Evolutionary conservation across 2,797 vertebrate species (phyloP).

Genomic region (Phrynocephalus forsythii): DNA sequence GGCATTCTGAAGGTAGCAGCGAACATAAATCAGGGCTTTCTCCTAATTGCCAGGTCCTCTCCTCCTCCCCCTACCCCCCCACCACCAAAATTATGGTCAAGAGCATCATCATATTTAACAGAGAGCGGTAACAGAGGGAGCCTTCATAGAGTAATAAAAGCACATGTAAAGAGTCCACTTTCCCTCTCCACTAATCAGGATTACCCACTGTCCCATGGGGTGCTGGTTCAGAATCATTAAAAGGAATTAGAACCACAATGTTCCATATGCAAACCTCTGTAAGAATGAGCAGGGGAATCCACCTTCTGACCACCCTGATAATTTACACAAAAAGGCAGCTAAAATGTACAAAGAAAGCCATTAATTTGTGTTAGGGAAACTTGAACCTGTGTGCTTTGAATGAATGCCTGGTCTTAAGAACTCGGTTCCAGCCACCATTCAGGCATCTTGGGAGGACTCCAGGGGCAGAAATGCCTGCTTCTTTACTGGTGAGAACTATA

Average conservation of each 20-base stretch:
- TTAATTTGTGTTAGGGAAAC: constrained; percentile 18
- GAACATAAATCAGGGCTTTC: not conserved
- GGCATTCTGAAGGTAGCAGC: not conserved
- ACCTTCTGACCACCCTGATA: not conserved
- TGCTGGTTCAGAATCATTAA: constrained; percentile 2
- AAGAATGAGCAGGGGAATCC: not conserved
- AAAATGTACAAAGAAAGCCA: not conserved
- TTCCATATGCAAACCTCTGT: not conserved
- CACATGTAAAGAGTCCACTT: not conserved
- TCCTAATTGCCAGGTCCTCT: not conserved
- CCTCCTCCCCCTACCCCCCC: not conserved
- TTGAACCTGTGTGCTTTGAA: not conserved
- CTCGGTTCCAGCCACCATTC: constrained; percentile 23
- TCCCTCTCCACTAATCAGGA: not conserved
- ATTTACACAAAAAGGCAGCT: constrained; percentile 14
- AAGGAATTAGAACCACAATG: not conserved
- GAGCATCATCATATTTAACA: not conserved
- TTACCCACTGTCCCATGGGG: not conserved
- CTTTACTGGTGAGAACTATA: constrained; percentile 17
- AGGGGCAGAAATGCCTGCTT: constrained; percentile 5
- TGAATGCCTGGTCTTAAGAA: constrained; percentile 23
- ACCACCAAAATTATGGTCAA: not conserved
- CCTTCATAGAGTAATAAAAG: not conserved
- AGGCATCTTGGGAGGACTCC: constrained; percentile 21
- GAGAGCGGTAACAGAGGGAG: not conserved